Evolutionary conservation across 37 sponge, comb jelly and placozoan species (phyloP).

Genomic region (Agelas oroides): DNA sequence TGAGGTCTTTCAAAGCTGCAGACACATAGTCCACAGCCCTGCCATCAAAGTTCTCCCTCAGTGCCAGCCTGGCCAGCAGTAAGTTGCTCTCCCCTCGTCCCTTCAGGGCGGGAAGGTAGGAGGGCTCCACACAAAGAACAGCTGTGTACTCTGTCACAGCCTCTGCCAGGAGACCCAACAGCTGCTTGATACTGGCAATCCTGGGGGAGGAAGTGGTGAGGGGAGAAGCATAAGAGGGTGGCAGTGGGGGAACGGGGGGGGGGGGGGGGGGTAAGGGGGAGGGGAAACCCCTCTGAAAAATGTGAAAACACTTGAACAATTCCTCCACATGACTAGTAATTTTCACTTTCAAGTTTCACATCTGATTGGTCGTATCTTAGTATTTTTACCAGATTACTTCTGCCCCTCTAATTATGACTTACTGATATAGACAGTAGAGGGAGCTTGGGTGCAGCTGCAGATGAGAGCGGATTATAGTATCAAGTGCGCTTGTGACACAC

Average conservation of each 20-base stretch:
- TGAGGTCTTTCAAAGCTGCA: conserved; percentile 52
- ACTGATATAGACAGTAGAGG: conserved; percentile 75
- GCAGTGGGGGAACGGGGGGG: no score
- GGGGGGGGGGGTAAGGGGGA: neutral
- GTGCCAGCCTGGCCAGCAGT: conserved; percentile 15
- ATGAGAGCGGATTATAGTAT: neutral
- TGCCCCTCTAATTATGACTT: neutral
- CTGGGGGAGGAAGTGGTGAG: neutral
- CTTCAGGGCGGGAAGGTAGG: conserved; percentile 82
- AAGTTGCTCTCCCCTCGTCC: conserved; percentile 63
- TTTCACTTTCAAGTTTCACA: no score
- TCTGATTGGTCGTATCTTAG: no score
- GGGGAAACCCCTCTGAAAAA: no score
- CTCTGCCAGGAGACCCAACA: conserved; percentile 45
- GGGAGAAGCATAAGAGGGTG: no score
- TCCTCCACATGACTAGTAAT: no score
- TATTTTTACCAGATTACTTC: no score
- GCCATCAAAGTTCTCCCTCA: conserved; percentile 65
- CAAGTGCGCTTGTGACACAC: no score
- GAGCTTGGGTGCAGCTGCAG: conserved; percentile 66
- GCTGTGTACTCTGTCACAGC: conserved; percentile 67
- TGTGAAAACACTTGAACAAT: no score
- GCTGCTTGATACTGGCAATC: conserved; percentile 67
- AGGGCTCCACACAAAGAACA: conserved; percentile 47
- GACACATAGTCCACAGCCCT: conserved; percentile 68